Evolutionary conservation across 1,140 invertebrate genomes (phyloP), one percentile per base, ranked within the genome.

Genomic region (Penaeus japonicus): DNA sequence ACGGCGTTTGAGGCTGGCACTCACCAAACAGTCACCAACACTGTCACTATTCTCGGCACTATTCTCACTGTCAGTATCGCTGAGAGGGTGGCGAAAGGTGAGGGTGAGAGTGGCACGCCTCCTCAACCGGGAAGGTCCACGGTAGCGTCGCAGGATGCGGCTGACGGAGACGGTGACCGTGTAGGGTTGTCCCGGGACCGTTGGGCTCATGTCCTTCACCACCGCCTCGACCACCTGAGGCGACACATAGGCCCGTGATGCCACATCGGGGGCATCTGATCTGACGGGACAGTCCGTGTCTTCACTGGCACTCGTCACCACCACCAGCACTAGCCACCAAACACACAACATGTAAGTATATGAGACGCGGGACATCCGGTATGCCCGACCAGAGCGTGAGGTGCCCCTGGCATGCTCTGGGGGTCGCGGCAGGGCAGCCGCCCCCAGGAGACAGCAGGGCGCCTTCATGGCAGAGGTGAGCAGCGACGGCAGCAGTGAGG

Each of bases 401-500:
- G 65, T 54, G 65, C 65, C 65, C 27, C 62, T 70, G 59, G 27
- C 59, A 53, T 27, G 59, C 87, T 88, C 87, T 88, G 87, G 87
- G 87, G 87, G 87, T 15, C 87, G 87, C 80, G 87, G 87, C 70
- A 88, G 87, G 87, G 80, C 87, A 83, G 62, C 87, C 87, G 87
- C 87, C 79, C 87, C 87, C 87, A 88, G 73, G 87, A 88, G 87
- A 88, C 87, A 88, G 87, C 87, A 88, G 80, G 87, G 87, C 81
- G 87, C 87, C 87, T 88, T 88, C 87, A 88, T 88, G 87, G 87
- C 81, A 88, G 81, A 75, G 73, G 87, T 84, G 81, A 83, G 80
- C 47, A 88, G 80, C 27, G 84, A 32, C 75, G 84, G 77, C 65
- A 88, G 87, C 87, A 83, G 87, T 88, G 87, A 88, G 87, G 87